Evolutionary conservation across 2,797 vertebrate genomes (phyloP), one percentile per base, ranked within the genome.

Genomic region (Scomberomorus guttatus): DNA sequence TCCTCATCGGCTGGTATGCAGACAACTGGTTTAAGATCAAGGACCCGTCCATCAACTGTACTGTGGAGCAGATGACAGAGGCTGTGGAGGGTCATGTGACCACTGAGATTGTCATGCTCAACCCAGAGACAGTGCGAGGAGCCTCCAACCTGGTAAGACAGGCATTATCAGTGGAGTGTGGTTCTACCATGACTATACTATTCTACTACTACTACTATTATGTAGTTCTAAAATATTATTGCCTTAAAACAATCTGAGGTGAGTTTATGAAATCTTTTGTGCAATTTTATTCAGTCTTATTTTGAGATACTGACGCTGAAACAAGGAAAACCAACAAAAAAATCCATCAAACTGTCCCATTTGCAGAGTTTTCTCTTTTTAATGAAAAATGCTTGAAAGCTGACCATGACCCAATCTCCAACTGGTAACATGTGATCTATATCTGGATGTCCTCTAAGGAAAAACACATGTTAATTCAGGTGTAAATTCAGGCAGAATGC

Each of bases 21-120:
- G 97, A 98, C 93, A 98, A 97, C 62, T 98, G 97, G 97, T 98
- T 97, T 85, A 97, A 97, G 81, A 97, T 92, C 77, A 95, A 96
- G 25, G 97, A 98, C 64, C 95, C 96, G 0, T 94, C 97, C 75
- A 97, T 98, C 86, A 98, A 98, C 93, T 98, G 97, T 85, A 97
- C 97, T 0, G 95, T 96, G 90, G 97, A 97, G 0, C 96, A 98
- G 89, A 98, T 98, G 97, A 96, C 96, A 0, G 96, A 96, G 90
- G 97, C 97, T 0, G 97, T 98, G 44, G 96, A 98, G 62, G 97
- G 97, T 0, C 97, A 98, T 22, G 96, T 98, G 55, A 98, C 97
- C 89, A 98, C 97, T 0, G 97, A 98, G 94, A 98, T 98, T 0
- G 97, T 98, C 75, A 98, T 98, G 97, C 92, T 98, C 73, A 98